A percentile compares a stretch with the other conserved stretches of the same genome.
These are phyloP conservation scores for Paratilapia polleni DNA, from an alignment of 2,113 vertebrate species.

Conservation along the genomic window DNA sequence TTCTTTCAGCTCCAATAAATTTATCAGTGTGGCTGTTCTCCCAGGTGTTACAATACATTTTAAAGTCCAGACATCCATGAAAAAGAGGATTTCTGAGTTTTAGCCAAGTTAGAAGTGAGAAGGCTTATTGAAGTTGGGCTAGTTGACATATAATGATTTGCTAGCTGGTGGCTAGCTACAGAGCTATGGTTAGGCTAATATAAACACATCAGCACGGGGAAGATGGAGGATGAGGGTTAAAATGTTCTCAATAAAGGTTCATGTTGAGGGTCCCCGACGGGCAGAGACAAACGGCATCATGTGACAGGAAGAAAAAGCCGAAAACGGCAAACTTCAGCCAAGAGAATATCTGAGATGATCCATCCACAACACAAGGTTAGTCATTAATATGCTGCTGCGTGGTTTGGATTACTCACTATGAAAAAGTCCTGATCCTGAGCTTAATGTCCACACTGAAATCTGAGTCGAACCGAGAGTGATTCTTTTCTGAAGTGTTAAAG, in stretches of 20 bases:
- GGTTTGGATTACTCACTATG: not conserved
- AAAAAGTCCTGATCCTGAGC: no score
- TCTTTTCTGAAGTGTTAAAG: no score
- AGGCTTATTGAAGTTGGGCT: not conserved
- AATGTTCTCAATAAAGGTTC: not conserved
- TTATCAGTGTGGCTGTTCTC: not conserved
- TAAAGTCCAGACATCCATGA: not conserved
- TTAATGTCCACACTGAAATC: not conserved
- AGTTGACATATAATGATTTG: not conserved
- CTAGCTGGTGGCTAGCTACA: no score
- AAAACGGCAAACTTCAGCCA: not conserved
- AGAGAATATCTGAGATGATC: not conserved
- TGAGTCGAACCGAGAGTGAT: not conserved
- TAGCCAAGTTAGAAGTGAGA: not conserved
- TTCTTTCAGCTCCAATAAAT: not conserved
- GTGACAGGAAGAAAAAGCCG: not conserved
- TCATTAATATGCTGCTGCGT: not conserved
- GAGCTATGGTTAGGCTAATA: no score
- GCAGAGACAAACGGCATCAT: not conserved
- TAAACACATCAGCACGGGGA: no score
- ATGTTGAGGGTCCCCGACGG: no score
- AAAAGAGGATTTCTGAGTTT: not conserved
- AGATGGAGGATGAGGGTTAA: not conserved
- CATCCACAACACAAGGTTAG: not conserved
- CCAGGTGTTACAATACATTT: not conserved